phyloP scores from a whole-genome alignment of 1,140 invertebrate species.

The Zeugodacus cucurbitae region DNA sequence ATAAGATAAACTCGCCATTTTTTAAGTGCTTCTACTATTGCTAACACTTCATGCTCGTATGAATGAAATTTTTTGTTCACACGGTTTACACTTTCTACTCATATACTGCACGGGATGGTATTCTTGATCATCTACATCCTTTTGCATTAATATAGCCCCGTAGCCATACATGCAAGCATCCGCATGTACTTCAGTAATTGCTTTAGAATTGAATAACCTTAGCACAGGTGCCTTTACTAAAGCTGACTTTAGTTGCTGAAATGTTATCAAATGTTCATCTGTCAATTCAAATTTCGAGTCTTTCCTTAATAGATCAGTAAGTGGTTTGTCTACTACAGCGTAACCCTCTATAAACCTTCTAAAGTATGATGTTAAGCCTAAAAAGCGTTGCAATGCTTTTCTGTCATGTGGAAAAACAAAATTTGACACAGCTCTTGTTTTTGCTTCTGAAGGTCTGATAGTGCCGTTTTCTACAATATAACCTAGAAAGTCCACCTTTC shows the following conservation, averaged over 20 bases:
- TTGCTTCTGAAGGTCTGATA: neutral
- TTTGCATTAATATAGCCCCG: neutral
- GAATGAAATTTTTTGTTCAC: neutral
- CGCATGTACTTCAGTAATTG: neutral
- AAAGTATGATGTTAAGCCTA: neutral
- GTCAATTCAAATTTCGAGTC: neutral
- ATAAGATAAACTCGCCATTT: neutral
- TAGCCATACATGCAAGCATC: neutral
- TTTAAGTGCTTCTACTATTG: neutral
- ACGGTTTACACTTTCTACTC: neutral
- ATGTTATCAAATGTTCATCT: neutral
- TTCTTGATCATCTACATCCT: neutral
- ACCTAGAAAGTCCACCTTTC: slow-evolving; percentile 64
- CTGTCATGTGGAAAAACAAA: neutral
- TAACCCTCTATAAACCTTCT: neutral
- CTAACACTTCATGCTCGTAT: neutral
- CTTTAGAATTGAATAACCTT: neutral
- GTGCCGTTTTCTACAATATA: slow-evolving; percentile 53
- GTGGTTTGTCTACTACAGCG: neutral
- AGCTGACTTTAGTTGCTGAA: neutral
- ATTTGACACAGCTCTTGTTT: neutral
- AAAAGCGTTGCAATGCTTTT: too few relatives aligned
- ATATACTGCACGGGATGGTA: neutral
- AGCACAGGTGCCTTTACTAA: neutral
- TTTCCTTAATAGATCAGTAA: neutral